phyloP scores from a whole-genome alignment of 2,888 invertebrate species.

The Diaperis boleti region DNA sequence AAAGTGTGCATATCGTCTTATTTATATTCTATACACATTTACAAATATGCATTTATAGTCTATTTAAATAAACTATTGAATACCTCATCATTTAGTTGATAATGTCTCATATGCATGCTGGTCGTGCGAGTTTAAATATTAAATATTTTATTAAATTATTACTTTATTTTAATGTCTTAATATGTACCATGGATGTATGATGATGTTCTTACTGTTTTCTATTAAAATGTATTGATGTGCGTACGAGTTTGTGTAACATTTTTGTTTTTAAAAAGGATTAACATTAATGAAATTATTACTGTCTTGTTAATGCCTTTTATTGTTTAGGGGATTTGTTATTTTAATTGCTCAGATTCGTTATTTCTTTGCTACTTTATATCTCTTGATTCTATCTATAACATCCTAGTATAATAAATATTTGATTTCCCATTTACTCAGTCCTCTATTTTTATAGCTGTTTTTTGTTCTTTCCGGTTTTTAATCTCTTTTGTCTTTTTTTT shows the following conservation, averaged over 20 bases:
- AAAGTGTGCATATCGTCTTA: constrained; percentile 53
- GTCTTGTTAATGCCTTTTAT: no score
- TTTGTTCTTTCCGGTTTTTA: no score
- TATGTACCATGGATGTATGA: constrained; percentile 43
- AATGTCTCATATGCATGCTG: constrained; percentile 60
- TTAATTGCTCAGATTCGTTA: no score
- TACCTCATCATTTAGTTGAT: constrained; percentile 54
- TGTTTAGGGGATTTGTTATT: constrained; percentile 46
- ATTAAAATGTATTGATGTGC: constrained; percentile 51
- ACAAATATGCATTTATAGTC: constrained; percentile 41
- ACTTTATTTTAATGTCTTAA: constrained; percentile 54
- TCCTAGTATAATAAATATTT: no score
- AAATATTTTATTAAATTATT: constrained; percentile 57
- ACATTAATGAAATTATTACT: no score
- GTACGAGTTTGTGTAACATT: constrained; percentile 37
- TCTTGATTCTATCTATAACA: no score
- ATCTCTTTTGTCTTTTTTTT: no score
- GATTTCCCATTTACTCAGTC: no score
- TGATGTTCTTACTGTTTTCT: constrained; percentile 58
- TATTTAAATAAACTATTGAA: constrained; percentile 45
- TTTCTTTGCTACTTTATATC: no score
- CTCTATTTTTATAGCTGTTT: no score
- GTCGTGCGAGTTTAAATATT: constrained; percentile 57
- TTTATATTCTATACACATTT: constrained; percentile 47
- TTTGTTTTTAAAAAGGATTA: no score